Conservation (phyloP, 2,888 invertebrate species). For the Spisula subtruncata region DNA sequence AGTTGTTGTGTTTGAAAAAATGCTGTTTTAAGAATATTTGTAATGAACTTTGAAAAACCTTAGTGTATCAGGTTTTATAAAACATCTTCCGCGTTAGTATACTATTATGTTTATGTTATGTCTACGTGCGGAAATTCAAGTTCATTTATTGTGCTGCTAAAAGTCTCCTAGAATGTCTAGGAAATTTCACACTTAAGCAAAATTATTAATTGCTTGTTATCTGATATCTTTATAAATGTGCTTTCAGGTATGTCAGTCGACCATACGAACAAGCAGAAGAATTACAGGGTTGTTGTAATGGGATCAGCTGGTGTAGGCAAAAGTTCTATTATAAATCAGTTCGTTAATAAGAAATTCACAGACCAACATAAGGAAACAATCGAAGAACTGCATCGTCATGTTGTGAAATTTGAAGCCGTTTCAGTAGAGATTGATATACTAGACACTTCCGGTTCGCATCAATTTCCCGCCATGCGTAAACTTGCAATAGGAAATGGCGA, state of each 20-base stretch:
- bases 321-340: conserved; percentile 87
- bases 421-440: conserved; percentile 82
- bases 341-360: conserved; percentile 85
- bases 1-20: too few species aligned
- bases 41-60: too few species aligned
- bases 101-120: too few species aligned
- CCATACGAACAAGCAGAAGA: not conserved
- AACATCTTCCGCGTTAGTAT: too few species aligned
- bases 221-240: not conserved
- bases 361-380: conserved; percentile 86
- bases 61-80: too few species aligned
- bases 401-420: conserved; percentile 85
- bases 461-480: conserved; percentile 87
- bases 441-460: conserved; percentile 86
- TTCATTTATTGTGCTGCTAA: too few species aligned
- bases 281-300: conserved; percentile 85
- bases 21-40: too few species aligned
- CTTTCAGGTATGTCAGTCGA: conserved; percentile 27
- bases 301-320: conserved; percentile 87
- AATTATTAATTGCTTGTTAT: not conserved
- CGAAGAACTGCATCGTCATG: conserved; percentile 87
- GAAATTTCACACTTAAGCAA: too few species aligned
- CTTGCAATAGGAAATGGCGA: conserved; percentile 86
- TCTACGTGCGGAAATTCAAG: too few species aligned
- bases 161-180: too few species aligned